A percentile compares a stretch with the other conserved stretches of the same genome.
Evolutionary conservation across 2,888 invertebrate genomes (phyloP).

Genomic region (Synanthedon andrenaeformis): DNA sequence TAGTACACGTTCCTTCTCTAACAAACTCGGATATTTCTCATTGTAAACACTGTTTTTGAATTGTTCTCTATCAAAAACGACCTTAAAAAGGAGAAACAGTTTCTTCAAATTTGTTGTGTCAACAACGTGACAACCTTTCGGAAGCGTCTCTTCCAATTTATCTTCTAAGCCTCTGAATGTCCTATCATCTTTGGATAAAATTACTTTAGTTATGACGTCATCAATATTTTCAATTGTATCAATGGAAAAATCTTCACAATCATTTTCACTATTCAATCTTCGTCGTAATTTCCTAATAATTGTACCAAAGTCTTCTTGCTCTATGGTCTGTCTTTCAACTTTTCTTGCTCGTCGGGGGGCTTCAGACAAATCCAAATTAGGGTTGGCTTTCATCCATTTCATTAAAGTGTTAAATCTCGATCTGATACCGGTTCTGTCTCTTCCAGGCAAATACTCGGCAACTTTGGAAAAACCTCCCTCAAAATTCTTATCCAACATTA

Average conservation of each 20-base stretch:
- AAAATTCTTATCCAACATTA: slow-evolving; percentile 60
- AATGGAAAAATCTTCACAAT: slow-evolving; percentile 14
- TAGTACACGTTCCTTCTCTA: slow-evolving; percentile 9
- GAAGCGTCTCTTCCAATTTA: neutral
- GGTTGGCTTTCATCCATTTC: slow-evolving; percentile 61
- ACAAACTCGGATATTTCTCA: slow-evolving; percentile 24
- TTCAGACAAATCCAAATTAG: slow-evolving; percentile 32
- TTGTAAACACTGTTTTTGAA: slow-evolving; percentile 22
- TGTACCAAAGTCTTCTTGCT: neutral
- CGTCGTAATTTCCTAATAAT: slow-evolving; percentile 15
- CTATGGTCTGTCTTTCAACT: no score
- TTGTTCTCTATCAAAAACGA: slow-evolving; percentile 22
- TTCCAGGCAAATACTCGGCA: slow-evolving; percentile 61
- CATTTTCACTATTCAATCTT: slow-evolving; percentile 13
- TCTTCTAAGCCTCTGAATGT: slow-evolving; percentile 6
- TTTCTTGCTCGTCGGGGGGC: slow-evolving; percentile 41
- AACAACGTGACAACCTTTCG: slow-evolving; percentile 2
- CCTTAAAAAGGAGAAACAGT: slow-evolving; percentile 32
- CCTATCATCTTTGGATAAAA: slow-evolving; percentile 18
- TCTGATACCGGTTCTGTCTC: slow-evolving; percentile 70
- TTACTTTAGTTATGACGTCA: slow-evolving; percentile 38
- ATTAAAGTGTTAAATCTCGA: slow-evolving; percentile 70
- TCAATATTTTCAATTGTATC: slow-evolving; percentile 18
- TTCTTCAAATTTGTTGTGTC: slow-evolving; percentile 32
- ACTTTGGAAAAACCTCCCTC: slow-evolving; percentile 46